Conservation (phyloP, 1,140 invertebrate genomes). For the Leptoteleia sp. region DNA sequence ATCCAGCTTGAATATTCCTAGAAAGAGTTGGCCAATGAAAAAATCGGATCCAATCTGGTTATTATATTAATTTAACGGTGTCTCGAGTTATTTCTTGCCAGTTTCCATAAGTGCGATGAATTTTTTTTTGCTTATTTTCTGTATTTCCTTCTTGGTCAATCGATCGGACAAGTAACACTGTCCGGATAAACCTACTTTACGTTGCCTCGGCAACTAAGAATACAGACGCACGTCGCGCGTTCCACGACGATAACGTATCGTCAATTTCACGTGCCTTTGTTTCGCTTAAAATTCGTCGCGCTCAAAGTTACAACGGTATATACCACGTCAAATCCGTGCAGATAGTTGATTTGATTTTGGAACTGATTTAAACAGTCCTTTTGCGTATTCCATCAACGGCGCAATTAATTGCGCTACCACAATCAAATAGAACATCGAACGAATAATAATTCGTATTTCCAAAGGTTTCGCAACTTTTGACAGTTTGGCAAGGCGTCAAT, state of each 20-base stretch:
- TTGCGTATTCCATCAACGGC: no score
- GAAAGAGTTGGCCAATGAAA: no score
- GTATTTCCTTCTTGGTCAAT: conserved; percentile 47
- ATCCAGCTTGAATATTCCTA: no score
- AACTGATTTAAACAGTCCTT: no score
- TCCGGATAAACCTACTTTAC: conserved; percentile 62
- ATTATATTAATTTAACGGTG: no score
- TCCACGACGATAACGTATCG: conserved; percentile 27
- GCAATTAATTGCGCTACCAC: no score
- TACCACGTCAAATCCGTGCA: conserved; percentile 15
- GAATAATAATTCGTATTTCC: no score
- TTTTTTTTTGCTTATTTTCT: conserved; percentile 32
- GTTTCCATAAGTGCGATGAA: neutral
- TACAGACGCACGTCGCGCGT: conserved; percentile 47
- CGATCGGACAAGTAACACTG: conserved; percentile 55
- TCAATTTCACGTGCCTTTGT: conserved; percentile 36
- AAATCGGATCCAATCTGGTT: no score
- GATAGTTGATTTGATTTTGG: conserved; percentile 25
- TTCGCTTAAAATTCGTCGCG: conserved; percentile 24
- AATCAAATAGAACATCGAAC: no score
- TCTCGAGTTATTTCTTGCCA: no score
- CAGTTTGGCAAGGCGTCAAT: no score
- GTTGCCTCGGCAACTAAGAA: conserved; percentile 64
- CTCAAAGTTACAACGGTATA: conserved; percentile 12
- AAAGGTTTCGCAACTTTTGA: no score